These are phyloP conservation scores for Sceloporus undulatus DNA, from an alignment of 2,113 vertebrate genomes.

Conservation along the genomic window DNA sequence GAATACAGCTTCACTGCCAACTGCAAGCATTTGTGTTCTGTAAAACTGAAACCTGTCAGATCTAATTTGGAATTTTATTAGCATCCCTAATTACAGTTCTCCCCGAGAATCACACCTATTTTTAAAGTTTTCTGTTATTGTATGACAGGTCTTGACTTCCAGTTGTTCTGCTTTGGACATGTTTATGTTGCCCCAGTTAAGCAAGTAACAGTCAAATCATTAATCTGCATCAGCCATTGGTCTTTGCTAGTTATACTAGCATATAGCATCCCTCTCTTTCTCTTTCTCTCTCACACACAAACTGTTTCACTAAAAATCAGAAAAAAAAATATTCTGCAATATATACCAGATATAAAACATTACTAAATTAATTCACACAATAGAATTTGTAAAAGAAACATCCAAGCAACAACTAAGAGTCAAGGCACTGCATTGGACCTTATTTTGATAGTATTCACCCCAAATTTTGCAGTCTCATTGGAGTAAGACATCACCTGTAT, in stretches of 20 bases:
- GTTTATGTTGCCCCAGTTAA: not conserved
- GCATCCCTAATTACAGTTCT: not conserved
- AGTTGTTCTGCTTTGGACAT: not conserved
- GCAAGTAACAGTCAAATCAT: not conserved
- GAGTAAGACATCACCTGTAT: too few relatives aligned
- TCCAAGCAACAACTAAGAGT: too few relatives aligned
- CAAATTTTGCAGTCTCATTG: too few relatives aligned
- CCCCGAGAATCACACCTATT: not conserved
- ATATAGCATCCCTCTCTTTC: too few relatives aligned
- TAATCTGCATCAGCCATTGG: not conserved
- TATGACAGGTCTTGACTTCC: not conserved
- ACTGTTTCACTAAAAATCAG: too few relatives aligned
- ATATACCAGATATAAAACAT: too few relatives aligned
- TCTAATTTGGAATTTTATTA: conserved; percentile 9
- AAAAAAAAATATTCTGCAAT: too few relatives aligned
- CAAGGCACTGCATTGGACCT: not conserved
- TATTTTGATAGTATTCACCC: too few relatives aligned
- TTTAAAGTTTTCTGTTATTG: not conserved
- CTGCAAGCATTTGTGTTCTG: not conserved
- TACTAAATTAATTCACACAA: too few relatives aligned
- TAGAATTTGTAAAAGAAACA: too few relatives aligned
- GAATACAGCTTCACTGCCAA: not conserved
- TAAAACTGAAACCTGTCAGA: fast-evolving
- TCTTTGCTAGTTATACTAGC: too few relatives aligned
- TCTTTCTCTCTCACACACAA: too few relatives aligned